These are phyloP conservation scores for Zapornia atra DNA, from an alignment of 2,113 vertebrate genomes.

Conservation along the genomic window DNA sequence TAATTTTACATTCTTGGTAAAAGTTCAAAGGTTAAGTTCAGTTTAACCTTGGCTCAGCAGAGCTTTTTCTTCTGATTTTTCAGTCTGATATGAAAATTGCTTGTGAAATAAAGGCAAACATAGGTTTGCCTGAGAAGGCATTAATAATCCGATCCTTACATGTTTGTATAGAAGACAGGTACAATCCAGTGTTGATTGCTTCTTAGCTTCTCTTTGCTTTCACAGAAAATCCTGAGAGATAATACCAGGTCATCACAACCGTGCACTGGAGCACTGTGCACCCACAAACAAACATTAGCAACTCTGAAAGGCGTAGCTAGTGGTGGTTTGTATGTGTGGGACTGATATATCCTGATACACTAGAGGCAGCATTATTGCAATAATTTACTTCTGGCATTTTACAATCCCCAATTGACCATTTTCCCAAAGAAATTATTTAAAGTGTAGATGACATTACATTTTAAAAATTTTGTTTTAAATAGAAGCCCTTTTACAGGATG, in stretches of 20 bases:
- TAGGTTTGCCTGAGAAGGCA: conserved; percentile 57
- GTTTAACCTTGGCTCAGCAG: conserved; percentile 55
- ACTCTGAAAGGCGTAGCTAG: not conserved
- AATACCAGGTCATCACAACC: conserved; percentile 27
- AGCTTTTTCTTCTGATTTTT: conserved; percentile 50
- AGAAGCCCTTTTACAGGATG: not conserved
- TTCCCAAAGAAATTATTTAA: conserved; percentile 24
- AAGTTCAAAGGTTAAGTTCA: conserved; percentile 71
- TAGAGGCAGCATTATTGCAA: not conserved
- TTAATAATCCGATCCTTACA: conserved; percentile 77
- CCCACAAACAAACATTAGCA: not conserved
- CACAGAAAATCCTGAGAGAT: conserved; percentile 60
- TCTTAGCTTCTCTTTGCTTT: conserved; percentile 70
- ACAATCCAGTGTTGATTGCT: conserved; percentile 74
- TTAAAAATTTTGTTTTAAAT: not conserved
- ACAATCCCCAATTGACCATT: not conserved
- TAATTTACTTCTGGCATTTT: not conserved
- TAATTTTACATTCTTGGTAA: conserved; percentile 42
- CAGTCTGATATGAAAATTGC: conserved; percentile 70
- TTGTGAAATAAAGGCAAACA: conserved; percentile 79
- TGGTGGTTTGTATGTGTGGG: not conserved
- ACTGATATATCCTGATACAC: not conserved
- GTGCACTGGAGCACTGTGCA: not conserved
- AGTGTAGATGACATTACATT: not conserved
- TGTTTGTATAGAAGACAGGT: conserved; percentile 76